Evolutionary conservation across 2,797 vertebrate species (phyloP).

Genomic region (Salarias fasciatus): DNA sequence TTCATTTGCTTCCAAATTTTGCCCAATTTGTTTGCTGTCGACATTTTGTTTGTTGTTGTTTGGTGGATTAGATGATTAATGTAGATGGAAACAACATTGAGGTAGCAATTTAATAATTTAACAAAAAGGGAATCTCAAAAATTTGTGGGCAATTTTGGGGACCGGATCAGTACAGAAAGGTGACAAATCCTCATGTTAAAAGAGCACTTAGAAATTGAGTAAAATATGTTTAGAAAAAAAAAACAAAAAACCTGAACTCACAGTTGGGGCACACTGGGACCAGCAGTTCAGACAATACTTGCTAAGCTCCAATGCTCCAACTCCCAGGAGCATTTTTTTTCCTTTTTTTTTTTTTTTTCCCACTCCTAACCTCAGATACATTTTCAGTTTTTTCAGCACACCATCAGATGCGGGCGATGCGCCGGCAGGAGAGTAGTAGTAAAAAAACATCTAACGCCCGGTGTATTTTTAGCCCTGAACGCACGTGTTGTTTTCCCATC

Average conservation of each 20-base stretch:
- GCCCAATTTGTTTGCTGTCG: too few relatives aligned
- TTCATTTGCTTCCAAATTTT: too few relatives aligned
- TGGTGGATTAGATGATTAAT: too few relatives aligned
- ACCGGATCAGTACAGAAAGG: too few relatives aligned
- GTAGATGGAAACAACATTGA: too few relatives aligned
- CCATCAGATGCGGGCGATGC: constrained; percentile 1
- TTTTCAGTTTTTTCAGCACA: constrained; percentile 10
- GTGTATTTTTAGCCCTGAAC: constrained; percentile 39
- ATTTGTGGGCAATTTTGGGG: too few relatives aligned
- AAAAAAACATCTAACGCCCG: constrained; percentile 7
- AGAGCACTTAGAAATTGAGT: too few relatives aligned
- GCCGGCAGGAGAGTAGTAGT: background rate
- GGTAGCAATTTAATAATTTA: too few relatives aligned
- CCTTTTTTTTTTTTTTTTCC: constrained; percentile 4
- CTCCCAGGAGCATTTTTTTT: background rate
- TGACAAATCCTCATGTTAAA: too few relatives aligned
- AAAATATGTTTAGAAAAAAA: background rate
- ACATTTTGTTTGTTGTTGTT: too few relatives aligned
- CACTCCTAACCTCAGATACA: constrained; percentile 11
- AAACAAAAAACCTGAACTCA: constrained; percentile 4
- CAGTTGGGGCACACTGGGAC: background rate
- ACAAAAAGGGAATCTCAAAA: too few relatives aligned
- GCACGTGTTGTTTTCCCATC: constrained; percentile 5
- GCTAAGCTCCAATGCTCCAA: background rate
- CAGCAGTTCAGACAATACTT: constrained; percentile 2